Evolutionary conservation across 2,797 vertebrate genomes (phyloP).

Genomic region (Erpetoichthys calabaricus): DNA sequence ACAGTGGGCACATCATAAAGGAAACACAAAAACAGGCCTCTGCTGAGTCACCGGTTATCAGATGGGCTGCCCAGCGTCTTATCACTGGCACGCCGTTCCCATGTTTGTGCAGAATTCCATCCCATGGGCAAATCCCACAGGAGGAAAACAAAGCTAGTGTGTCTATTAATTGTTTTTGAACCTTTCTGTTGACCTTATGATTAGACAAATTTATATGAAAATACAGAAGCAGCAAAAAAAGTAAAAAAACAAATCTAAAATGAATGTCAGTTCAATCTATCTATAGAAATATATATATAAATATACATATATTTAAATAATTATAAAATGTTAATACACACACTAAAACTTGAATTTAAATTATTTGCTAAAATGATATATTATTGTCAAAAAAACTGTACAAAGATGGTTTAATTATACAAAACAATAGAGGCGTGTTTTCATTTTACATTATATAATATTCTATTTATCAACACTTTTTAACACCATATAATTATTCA

Average conservation of each 20-base stretch:
- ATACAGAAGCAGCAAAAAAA: too few species aligned
- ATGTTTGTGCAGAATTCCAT: too few species aligned
- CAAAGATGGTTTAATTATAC: conserved; percentile 50
- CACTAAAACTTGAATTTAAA: conserved; percentile 52
- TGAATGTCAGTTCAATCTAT: conserved; percentile 21
- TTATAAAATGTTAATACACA: conserved; percentile 40
- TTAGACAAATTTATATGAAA: too few species aligned
- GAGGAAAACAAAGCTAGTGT: too few species aligned
- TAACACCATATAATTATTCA: conserved; percentile 42
- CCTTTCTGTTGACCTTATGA: too few species aligned
- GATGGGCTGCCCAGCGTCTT: too few species aligned
- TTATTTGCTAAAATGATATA: conserved; percentile 50
- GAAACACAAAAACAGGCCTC: too few species aligned
- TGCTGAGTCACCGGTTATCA: too few species aligned
- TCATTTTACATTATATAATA: conserved; percentile 45
- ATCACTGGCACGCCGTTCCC: too few species aligned
- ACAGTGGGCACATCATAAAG: too few species aligned
- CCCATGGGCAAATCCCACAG: too few species aligned
- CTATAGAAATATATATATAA: conserved; percentile 40
- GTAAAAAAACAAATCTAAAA: conserved; percentile 27
- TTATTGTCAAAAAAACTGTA: conserved; percentile 54
- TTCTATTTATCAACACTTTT: conserved; percentile 40
- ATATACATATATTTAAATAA: conserved; percentile 36
- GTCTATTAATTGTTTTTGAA: too few species aligned
- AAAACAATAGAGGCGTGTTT: conserved; percentile 45